A percentile compares a stretch with the other conserved stretches of the same genome.
phyloP scores from a whole-genome alignment of 2,113 vertebrate genomes.

The Crotalus horridus region DNA sequence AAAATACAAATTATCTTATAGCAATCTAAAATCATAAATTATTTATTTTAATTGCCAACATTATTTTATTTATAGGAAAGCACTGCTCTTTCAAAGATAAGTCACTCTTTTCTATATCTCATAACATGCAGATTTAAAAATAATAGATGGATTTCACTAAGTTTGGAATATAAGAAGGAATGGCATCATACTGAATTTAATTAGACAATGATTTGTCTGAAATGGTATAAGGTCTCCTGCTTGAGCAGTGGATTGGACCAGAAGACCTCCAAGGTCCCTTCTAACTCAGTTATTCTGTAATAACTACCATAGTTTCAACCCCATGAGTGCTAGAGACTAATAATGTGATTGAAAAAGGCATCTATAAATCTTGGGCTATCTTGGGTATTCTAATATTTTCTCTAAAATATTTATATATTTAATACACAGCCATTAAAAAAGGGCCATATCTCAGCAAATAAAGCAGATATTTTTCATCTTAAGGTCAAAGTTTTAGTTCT shows the following conservation, averaged over 20 bases:
- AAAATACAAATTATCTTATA: neutral
- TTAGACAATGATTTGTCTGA: neutral
- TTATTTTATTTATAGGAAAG: neutral
- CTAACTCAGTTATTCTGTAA: neutral
- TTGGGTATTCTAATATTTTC: neutral
- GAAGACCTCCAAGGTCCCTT: neutral
- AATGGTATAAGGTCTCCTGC: too few species aligned
- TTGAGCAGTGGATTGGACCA: neutral
- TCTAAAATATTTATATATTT: neutral
- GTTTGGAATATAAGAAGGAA: neutral
- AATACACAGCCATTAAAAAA: neutral
- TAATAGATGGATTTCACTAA: neutral
- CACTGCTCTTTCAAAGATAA: neutral
- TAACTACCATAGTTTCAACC: neutral
- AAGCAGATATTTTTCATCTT: neutral
- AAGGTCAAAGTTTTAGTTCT: neutral
- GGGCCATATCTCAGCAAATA: neutral
- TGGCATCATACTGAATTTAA: neutral
- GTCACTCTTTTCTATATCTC: neutral
- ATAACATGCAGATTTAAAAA: neutral
- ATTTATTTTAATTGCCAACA: rapidly evolving
- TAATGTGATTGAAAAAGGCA: neutral
- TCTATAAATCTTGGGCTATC: neutral
- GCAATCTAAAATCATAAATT: neutral
- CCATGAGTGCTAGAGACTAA: neutral